A percentile compares a stretch with the other conserved stretches of the same genome.
Conservation (phyloP, 2,888 invertebrate genomes). For the Lucinisca nassula region DNA sequence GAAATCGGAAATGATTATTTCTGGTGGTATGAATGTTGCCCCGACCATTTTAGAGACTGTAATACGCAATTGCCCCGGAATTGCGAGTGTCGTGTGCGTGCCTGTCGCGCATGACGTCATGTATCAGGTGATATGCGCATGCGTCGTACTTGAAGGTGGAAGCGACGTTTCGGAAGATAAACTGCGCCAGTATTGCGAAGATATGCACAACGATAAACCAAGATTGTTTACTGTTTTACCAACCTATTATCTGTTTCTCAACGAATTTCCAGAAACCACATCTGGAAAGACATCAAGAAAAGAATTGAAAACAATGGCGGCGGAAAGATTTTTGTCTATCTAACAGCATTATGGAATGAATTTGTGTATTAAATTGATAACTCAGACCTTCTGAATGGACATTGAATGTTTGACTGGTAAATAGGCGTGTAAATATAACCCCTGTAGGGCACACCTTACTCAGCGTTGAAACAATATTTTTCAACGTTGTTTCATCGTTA, state of each 20-base stretch:
- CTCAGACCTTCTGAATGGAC: no score
- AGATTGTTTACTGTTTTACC: slow-evolving; percentile 58
- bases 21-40: slow-evolving; percentile 50
- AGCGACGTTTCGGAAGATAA: slow-evolving; percentile 49
- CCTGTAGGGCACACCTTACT: no score
- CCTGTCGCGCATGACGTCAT: slow-evolving; percentile 60
- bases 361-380: no score
- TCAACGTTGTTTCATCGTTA: no score
- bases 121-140: slow-evolving; percentile 69
- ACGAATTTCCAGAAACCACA: slow-evolving; percentile 44
- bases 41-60: slow-evolving; percentile 42
- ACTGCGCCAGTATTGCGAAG: slow-evolving; percentile 36
- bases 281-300: slow-evolving; percentile 53
- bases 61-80: slow-evolving; percentile 12
- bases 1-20: slow-evolving; percentile 49
- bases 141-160: slow-evolving; percentile 50
- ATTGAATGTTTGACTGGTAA: no score
- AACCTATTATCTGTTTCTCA: slow-evolving; percentile 55
- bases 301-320: slow-evolving; percentile 29
- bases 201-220: slow-evolving; percentile 41
- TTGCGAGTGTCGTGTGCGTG: slow-evolving; percentile 43
- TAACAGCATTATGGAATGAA: no score
- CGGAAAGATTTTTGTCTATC: neutral
- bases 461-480: no score
- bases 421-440: no score